Base-by-base conservation (phyloP, 2,888 invertebrate species). In the Drosophila hawaiiensis region DNA sequence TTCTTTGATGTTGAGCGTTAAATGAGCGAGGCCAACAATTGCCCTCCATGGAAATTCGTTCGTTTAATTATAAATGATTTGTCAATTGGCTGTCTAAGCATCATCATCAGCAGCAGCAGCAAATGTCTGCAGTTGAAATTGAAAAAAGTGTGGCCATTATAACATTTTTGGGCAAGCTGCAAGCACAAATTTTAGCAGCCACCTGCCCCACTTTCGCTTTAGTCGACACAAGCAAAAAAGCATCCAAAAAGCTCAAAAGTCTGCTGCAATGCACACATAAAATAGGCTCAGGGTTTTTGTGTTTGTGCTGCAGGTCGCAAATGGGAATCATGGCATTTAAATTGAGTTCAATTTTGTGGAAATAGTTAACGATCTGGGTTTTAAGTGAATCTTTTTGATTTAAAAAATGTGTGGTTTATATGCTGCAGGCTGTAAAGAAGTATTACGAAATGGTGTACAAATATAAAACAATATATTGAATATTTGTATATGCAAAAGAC, bases 41-140 rank as follows among this genome's bases (percentile, higher is more conserved):
- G 58, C 25, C 62, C 50, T 39, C 31, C 43, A 59, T 39, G 5
- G 9, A 31, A 58, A 50, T 70, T 72, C 59, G 58, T 73, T 80
- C 76, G 79, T 74, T 82, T 84, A 82, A 82, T 82, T 82, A 74
- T 78, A 79, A 68, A 59, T 64, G 68, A 70, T 71, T 83, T 62
- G 73, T 72, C 81, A 85, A 83, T 83, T 83, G 82, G 76, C 82
- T 68, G 25, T 9, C 47, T 28, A 25, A 47, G 47, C 22, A 47
- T 3, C 7, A 22, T 12, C 43, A 43, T 1, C 14, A 43, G 1
- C 22, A 43, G 14, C 14, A 47, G 7, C 49, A 25, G 54, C 14
- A 47, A 47, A 25, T 47, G 25, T 10, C 47, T 47, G 47, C 47
- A 28, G 25, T 25, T 47, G 7, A 47, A 22, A 47, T 47, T 47